Conservation (phyloP, 2,113 vertebrate species). For the Bos javanicus region DNA sequence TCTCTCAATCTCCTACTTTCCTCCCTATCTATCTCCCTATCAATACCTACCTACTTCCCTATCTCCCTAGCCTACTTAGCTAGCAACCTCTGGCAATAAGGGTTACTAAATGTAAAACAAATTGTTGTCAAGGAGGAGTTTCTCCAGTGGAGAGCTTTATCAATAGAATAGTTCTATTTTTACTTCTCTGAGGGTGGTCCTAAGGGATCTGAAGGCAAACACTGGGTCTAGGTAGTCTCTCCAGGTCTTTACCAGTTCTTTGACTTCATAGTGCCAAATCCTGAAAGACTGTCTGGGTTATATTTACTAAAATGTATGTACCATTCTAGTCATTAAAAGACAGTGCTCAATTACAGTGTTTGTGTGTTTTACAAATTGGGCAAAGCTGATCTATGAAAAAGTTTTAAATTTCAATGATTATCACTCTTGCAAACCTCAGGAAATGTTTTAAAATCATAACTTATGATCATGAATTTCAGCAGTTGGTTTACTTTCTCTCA, state of each 20-base stretch:
- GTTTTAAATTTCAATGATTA: background rate
- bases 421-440: background rate
- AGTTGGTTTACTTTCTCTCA: background rate
- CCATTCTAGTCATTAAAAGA: background rate
- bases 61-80: background rate
- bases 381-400: background rate
- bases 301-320: background rate
- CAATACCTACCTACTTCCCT: background rate
- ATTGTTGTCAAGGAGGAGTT: background rate
- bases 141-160: background rate
- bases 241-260: background rate
- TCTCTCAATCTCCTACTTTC: background rate
- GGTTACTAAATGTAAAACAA: background rate
- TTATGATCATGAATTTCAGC: background rate
- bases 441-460: conserved; percentile 12
- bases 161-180: background rate
- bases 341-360: background rate
- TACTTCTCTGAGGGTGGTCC: conserved; percentile 14
- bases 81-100: background rate
- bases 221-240: background rate
- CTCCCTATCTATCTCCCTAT: background rate
- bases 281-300: background rate
- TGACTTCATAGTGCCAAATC: background rate
- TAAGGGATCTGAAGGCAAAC: background rate
- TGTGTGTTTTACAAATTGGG: background rate